Percentiles rank a stretch among this genome's conserved stretches.
These are phyloP conservation scores for Caenorhabditis sp. DNA, from an alignment of 2,888 invertebrate genomes.

Conservation along the genomic window DNA sequence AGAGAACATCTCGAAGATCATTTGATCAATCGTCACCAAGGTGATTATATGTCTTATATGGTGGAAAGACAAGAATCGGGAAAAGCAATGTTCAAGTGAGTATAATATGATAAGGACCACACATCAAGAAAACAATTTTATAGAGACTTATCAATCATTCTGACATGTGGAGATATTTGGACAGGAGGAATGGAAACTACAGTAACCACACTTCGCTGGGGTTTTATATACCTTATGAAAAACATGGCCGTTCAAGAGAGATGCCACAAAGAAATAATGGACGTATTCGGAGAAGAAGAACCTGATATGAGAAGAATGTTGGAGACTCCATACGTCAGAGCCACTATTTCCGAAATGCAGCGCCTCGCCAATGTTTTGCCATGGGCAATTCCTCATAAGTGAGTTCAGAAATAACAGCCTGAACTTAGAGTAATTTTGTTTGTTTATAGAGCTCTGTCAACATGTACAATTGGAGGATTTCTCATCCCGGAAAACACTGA, in stretches of 20 bases:
- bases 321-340: slow-evolving; percentile 54
- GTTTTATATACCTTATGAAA: slow-evolving; percentile 61
- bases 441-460: slow-evolving; percentile 17
- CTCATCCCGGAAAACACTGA: slow-evolving; percentile 48
- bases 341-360: slow-evolving; percentile 64
- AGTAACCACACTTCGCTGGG: slow-evolving; percentile 67
- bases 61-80: slow-evolving; percentile 30
- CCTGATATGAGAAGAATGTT: slow-evolving; percentile 36
- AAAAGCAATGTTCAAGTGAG: slow-evolving; percentile 28
- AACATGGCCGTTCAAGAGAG: slow-evolving; percentile 60
- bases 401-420: neutral
- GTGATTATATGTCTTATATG: slow-evolving; percentile 42
- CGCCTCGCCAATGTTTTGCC: slow-evolving; percentile 67
- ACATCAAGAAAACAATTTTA: slow-evolving; percentile 1
- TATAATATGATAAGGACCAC: neutral
- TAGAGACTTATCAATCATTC: slow-evolving; percentile 58
- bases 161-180: slow-evolving; percentile 69
- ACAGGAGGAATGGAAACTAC: slow-evolving; percentile 70
- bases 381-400: slow-evolving; percentile 67
- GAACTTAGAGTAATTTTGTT: neutral
- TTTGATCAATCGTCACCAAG: slow-evolving; percentile 30
- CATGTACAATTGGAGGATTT: slow-evolving; percentile 28
- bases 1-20: slow-evolving; percentile 36
- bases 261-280: slow-evolving; percentile 39
- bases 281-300: slow-evolving; percentile 31